A percentile compares a stretch with the other conserved stretches of the same genome.
Evolutionary conservation across 2,113 vertebrate species (phyloP).

Genomic region (Muntiacus muntjak): DNA sequence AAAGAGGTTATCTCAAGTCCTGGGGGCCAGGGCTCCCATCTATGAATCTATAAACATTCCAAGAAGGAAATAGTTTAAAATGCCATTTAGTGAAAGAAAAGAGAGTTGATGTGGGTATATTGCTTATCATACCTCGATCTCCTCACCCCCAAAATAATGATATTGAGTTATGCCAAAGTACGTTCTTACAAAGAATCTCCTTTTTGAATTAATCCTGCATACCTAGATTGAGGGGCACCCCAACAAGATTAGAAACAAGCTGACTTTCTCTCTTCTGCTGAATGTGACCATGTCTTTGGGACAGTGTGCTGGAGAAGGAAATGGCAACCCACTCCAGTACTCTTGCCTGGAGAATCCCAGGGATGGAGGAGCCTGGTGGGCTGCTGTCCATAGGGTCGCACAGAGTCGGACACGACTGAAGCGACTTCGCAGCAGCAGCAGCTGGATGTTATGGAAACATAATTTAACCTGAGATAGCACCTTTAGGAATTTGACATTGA

Average conservation of each 20-base stretch:
- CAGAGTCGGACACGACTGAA: fast-evolving
- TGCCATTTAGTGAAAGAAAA: not conserved
- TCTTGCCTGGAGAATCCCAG: not conserved
- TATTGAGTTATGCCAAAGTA: not conserved
- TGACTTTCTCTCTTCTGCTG: not conserved
- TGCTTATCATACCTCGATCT: not conserved
- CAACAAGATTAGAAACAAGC: not conserved
- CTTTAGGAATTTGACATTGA: not conserved
- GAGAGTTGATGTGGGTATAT: not conserved
- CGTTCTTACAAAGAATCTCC: not conserved
- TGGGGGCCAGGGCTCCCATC: too few relatives aligned
- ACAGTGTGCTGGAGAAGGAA: not conserved
- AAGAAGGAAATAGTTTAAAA: not conserved
- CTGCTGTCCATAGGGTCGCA: not conserved
- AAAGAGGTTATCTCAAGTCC: not conserved
- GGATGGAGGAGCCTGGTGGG: not conserved
- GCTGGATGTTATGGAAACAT: not conserved
- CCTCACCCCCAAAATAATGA: not conserved
- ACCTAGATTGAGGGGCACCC: not conserved
- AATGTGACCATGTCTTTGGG: not conserved
- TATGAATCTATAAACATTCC: not conserved
- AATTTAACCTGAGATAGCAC: not conserved
- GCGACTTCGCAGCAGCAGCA: not conserved
- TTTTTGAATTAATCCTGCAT: not conserved
- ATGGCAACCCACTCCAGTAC: not conserved